Evolutionary conservation across 53 echinoderm and acorn worm genomes (phyloP).

Genomic region (Paracentrotus lividus): DNA sequence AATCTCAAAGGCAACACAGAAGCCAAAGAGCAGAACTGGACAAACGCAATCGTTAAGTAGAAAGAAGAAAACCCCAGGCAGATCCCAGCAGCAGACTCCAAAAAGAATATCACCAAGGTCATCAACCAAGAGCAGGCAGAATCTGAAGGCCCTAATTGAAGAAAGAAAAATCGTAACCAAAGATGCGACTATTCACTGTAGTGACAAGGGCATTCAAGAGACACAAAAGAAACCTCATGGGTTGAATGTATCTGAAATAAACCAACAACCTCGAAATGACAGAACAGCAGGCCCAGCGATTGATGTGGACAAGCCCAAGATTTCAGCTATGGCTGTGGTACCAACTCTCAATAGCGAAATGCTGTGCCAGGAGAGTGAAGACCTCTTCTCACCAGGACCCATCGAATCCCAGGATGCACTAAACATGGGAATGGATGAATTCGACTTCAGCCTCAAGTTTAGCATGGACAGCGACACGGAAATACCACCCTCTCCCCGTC

Average conservation of each 20-base stretch:
- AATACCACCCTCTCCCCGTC: conserved; percentile 56
- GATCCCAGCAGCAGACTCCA: neutral
- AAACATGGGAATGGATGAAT: conserved; percentile 74
- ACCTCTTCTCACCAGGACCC: conserved; percentile 47
- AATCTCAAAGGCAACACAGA: conserved; percentile 75
- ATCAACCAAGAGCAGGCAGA: conserved; percentile 44
- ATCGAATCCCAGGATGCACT: conserved; percentile 64
- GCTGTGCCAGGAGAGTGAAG: conserved; percentile 43
- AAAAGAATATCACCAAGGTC: conserved; percentile 43
- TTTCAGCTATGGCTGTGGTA: neutral
- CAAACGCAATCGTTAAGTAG: conserved; percentile 5
- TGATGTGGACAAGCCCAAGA: neutral
- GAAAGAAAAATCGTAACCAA: neutral
- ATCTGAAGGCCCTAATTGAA: neutral
- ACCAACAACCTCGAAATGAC: neutral
- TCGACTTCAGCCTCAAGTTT: conserved; percentile 68
- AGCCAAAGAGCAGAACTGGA: conserved; percentile 27
- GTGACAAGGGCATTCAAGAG: neutral
- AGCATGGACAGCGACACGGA: conserved; percentile 76
- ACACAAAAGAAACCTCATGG: neutral
- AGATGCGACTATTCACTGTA: neutral
- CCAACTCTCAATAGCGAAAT: conserved; percentile 48
- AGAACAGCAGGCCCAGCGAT: neutral
- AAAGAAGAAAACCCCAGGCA: conserved; percentile 16
- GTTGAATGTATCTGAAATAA: neutral